Base-by-base conservation (phyloP, 2,113 vertebrate genomes). In the Cromileptes altivelis region DNA sequence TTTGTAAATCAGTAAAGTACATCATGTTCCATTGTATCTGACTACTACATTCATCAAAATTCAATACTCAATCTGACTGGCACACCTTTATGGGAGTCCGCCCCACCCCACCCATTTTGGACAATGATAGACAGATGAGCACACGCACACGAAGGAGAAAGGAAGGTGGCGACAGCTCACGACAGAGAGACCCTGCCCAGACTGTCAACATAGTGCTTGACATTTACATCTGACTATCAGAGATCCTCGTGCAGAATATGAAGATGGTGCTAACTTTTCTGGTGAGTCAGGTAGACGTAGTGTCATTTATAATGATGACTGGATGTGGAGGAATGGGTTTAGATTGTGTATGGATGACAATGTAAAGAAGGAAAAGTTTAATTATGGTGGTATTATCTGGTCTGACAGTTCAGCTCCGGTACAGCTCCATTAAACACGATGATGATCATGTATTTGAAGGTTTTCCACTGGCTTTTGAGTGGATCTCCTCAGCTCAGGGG, bases 181-280 rank as follows among this genome's bases (percentile, higher is more conserved):
- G 19, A 62, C 52, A 81, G 56, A 74, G 14, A 56, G 11, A 63
- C 14, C 37, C 68, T 71, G 60, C 40, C 49, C 62, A 52, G 75
- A 76, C 76, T 84, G 18, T 53, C 13, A 82, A 75, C 70, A 17
- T 15, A 19, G 61, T 23, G 1, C 45, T 75, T 85, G 88, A 76
- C 86, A 83, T 88, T 86, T 90, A 21, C 30, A 1, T 74, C 21
- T 62, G 64, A 82, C 69, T 82, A 4, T 4, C 30, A 45, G 47
- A 79, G 37, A 61, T 74, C 45, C 33, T 60, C 53, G 70, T 47
- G 69, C 45, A 58, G 64, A 78, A 81, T 78, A 74, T 60, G 14
- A 75, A 81, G n/a, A 58, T 21, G 42, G 18, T 37, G 0, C 33
- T 0, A 37, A 19, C 9, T 45, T 13, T 13, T 49, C 12, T 21